Evolutionary conservation across 1,140 invertebrate species (phyloP), one percentile per base, ranked within the genome.

Genomic region (Fopius arisanus): DNA sequence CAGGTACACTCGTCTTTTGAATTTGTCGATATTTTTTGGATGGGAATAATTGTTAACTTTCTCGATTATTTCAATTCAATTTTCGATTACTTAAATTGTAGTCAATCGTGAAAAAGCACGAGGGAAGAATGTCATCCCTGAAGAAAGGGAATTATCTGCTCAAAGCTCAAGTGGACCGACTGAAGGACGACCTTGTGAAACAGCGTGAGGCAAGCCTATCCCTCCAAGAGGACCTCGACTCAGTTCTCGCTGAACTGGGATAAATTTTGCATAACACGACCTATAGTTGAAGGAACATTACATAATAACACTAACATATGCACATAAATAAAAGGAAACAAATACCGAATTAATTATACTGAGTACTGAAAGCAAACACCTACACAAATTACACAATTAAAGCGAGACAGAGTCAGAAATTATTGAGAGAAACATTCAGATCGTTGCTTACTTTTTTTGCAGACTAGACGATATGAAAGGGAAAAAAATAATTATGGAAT

Each of bases 111-210:
- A 95, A 94, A 80, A 90, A 92, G 59, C 92, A 95, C 81, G 95
- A 96, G 84, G 92, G 91, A 67, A 91, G 93, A 71, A 86, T 96
- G 0, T 90, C 92, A 26, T 93, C 94, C 0, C 86, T 96, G 77
- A 95, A 95, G 85, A 96, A 96, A 82, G 94, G 94, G 74, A 96
- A 96, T 81, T 94, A 95, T 78, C 89, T 96, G 75, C 87, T 96
- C 7, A 94, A 95, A 87, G 93, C 94, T 2, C 96, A 95, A 82
- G 93, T 95, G 1, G 95, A 96, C 84, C 89, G 94, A 80, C 86
- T 96, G 33, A 94, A 95, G 86, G 95, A 96, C 81, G 94, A 95
- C 83, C 90, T 96, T 59, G 91, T 91, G 62, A 94, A 94, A 82
- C 94, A 95, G 77, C 92, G 93, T 81, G 94, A 95, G 79, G 91